Base-by-base conservation (phyloP, 2,797 vertebrate species). In the Sebastes trivittatus region DNA sequence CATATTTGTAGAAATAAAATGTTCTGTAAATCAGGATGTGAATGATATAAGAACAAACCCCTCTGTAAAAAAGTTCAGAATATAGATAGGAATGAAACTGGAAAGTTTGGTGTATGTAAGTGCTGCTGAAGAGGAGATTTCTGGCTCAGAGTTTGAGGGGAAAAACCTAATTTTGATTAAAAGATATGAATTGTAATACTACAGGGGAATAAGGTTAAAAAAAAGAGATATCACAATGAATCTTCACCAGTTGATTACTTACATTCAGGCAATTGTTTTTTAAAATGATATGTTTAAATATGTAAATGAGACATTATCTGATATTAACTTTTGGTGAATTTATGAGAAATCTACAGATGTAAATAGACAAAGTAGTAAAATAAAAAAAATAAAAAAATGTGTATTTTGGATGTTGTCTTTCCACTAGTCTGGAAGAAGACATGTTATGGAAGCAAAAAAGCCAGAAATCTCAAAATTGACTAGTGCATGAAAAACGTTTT, bases 111-210 rank as follows among this genome's bases (percentile, higher is more conserved):
- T 46, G 42, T 18, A 46, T 46, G 42, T 46, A 46, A 46, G 46
- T 18, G 46, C 16, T 8, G 46, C 16, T 49, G 46, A 49, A 49
- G 46, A 0, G 18, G 16, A 49, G 18, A 49, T 49, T 49, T 49
- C 46, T 49, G 46, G 18, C 46, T 49, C 46, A 0, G 16, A 20
- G 18, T 49, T 0, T 49, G 46, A 49, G 46, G 42, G 16, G 0
- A 20, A 49, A 49, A 7, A 20, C 1, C 1, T 18, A 0, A 7
- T 49, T 18, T 49, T 49, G 46, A 49, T 49, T 18, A 0, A 49
- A 49, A 49, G 18, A 49, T 49, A 49, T 20, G 0, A 49, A 49
- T 20, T 49, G 6, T 49, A 49, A 49, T 49, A 46, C 42, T 46
- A 16, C 42, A 46, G 6, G 42, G 14, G 42, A 46, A 46, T 46